Evolutionary conservation across 2,797 vertebrate genomes (phyloP), one percentile per base, ranked within the genome.

Genomic region (Labroides dimidiatus): DNA sequence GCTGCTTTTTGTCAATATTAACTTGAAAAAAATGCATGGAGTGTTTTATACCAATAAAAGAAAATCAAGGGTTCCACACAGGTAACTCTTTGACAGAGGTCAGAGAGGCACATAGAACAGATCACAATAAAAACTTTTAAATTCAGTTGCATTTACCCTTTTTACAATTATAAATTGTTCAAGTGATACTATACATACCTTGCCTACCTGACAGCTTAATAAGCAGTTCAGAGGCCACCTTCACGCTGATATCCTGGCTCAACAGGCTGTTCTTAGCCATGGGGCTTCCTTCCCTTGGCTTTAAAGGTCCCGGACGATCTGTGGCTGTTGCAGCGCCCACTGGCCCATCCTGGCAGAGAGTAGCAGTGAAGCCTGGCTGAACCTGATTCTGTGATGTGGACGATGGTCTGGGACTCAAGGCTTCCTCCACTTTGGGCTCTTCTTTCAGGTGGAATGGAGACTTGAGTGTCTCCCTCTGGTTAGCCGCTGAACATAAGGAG

Each of bases 171-270:
- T 20, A 65, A 65, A 39, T 24, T 36, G 37, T 24, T 48, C 43
- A 4, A 9, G 48, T 15, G 13, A 14, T 7, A 7, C 20, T 20
- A 49, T 49, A 24, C 48, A 24, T 49, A 49, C 48, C 48, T 49
- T 49, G 48, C 48, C 48, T 95, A 98, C 98, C 98, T 96, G 98
- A 99, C 41, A 99, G 95, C 80, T 99, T 99, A 89, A 99, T 98
- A 75, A 99, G 96, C 84, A 99, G 96, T 85, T 99, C 98, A 6
- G 98, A 99, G 1, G 97, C 98, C 75, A 97, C 97, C 91, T 99
- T 99, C 77, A 97, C 76, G 8, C 94, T 97, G 91, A 97, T 96
- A 77, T 99, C 98, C 80, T 95, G 96, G 91, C 93, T 96, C 54
- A 99, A 93, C 77, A 96, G 85, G 69, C 87, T 92, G 85, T 93